phyloP scores from a whole-genome alignment of 35 echinoderm and acorn worm species.

The Ophioderma brevispina region DNA sequence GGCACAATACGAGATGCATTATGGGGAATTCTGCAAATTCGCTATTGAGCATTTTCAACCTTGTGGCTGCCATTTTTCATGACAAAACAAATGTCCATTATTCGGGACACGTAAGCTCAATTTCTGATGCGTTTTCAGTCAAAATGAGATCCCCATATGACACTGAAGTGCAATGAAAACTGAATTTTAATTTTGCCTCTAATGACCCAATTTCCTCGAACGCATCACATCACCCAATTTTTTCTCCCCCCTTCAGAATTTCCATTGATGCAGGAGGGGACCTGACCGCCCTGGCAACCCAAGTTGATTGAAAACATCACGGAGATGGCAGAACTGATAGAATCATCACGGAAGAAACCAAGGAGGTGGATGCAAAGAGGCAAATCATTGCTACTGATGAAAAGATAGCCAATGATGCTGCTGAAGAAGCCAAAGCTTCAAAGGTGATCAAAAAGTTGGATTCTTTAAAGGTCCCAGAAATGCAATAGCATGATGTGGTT shows the following conservation, averaged over 20 bases:
- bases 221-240: neutral
- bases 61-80: no score
- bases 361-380: conserved; percentile 85
- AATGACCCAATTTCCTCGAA: neutral
- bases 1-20: no score
- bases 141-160: no score
- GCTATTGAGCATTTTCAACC: no score
- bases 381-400: conserved; percentile 86
- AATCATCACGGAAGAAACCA: conserved; percentile 86
- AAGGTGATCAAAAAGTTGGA: no score
- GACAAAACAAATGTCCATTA: no score
- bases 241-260: conserved; percentile 39
- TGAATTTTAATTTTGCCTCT: neutral
- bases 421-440: conserved; percentile 81
- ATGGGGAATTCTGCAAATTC: no score
- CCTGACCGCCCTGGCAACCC: conserved; percentile 91
- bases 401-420: conserved; percentile 81
- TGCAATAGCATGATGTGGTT: no score
- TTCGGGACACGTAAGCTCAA: no score
- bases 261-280: conserved; percentile 98
- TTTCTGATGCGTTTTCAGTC: no score
- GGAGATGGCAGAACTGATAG: conserved; percentile 88
- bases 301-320: conserved; percentile 86
- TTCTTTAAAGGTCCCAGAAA: no score
- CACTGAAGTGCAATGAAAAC: no score